Evolutionary conservation across 1,140 invertebrate genomes (phyloP).

Genomic region (Plectrocnemia conspersa): DNA sequence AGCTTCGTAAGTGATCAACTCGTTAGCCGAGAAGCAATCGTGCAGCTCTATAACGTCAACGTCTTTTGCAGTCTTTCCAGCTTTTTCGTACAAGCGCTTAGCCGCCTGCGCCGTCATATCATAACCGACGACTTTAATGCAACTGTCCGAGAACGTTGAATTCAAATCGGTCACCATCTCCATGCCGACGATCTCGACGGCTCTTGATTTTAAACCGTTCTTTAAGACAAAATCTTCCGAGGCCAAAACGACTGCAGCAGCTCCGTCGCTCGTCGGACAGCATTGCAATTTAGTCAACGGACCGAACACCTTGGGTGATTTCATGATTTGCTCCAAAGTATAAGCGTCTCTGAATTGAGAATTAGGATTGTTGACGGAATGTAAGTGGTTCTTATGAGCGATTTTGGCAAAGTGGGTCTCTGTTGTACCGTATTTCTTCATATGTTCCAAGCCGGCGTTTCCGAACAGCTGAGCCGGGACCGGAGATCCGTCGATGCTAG

Average conservation of each 20-base stretch:
- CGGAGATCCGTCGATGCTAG: constrained; percentile 74
- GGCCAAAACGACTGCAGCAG: constrained; percentile 85
- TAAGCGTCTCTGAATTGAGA: constrained; percentile 92
- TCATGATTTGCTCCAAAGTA: constrained; percentile 80
- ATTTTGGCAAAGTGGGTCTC: constrained; percentile 94
- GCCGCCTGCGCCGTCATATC: constrained; percentile 92
- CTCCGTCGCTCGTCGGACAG: constrained; percentile 95
- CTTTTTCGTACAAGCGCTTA: constrained; percentile 73
- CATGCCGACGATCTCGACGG: constrained; percentile 93
- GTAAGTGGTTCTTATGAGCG: constrained; percentile 95
- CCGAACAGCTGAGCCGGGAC: constrained; percentile 95
- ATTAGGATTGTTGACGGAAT: constrained; percentile 93
- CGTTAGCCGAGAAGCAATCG: constrained; percentile 98
- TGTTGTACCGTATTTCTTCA: constrained; percentile 94
- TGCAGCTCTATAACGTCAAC: constrained; percentile 98
- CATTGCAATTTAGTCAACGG: constrained; percentile 94
- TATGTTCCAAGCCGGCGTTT: constrained; percentile 93
- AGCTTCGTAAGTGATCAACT: constrained; percentile 96
- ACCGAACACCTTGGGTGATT: constrained; percentile 79
- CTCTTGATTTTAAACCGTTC: constrained; percentile 75
- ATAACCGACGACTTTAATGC: constrained; percentile 89
- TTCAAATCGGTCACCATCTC: constrained; percentile 92
- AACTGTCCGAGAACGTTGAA: constrained; percentile 79
- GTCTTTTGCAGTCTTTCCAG: constrained; percentile 69
- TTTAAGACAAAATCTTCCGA: constrained; percentile 85